Evolutionary conservation across 2,888 invertebrate genomes (phyloP), one percentile per base, ranked within the genome.

Genomic region (Cancer borealis): DNA sequence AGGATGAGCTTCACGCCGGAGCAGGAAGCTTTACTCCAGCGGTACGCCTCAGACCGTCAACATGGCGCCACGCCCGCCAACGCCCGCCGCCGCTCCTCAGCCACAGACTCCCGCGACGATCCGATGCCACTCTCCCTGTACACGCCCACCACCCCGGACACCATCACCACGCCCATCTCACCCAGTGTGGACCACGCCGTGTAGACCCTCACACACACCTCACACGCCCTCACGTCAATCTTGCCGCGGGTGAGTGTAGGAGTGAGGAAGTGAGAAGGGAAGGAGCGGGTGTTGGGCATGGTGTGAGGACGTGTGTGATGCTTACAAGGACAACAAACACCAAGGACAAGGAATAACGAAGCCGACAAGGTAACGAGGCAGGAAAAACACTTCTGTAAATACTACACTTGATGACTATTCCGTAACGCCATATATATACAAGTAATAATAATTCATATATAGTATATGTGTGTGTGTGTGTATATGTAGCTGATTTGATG

Each of bases 1-100:
- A 79, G 88, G 21, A 93, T 92, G 54, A 95, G 92, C 88, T 95
- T 94, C 91, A 95, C 95, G 26, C 95, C 94, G 17, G 95, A 95
- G 49, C 93, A 94, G 88, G 95, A 95, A 60, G 93, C 91, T 12
- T 30, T 93, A 30, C 88, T 93, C 26, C 92, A 92, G 10, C 88
- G 92, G 0, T 93, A 93, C 88, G 87, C 93, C 60, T 47, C 88
- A 3, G 88, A 88, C 26, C 84, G 84, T 14, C 91, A 93, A 26
- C 66, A 88, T 14, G 88, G 88, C 30, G 66, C 30, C 49, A 49
- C 91, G 30, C 46, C 66, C 17, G 4, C 73, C 88, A 73, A 45
- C 60, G 49, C 88, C 8, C 66, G 93, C 45, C 87, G 66, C 30
- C 60, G 54, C 45, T 30, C 79, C 5, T n/a, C 39, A 6, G 21